Evolutionary conservation across 2,113 vertebrate species (phyloP).

Genomic region (Murina feae): DNA sequence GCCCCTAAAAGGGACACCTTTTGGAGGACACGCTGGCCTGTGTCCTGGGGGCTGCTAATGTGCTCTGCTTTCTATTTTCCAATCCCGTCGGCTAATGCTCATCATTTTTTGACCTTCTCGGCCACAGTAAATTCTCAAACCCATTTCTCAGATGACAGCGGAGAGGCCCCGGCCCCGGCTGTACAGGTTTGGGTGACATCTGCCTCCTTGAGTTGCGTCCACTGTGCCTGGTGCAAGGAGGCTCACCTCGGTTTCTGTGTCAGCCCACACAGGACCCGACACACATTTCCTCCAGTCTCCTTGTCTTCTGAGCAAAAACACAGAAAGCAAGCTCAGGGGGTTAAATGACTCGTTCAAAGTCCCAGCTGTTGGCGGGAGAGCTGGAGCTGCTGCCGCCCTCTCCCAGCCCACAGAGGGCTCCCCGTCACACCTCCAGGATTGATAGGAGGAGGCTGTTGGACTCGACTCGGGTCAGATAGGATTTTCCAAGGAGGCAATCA

Average conservation of each 20-base stretch:
- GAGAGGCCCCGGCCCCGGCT: neutral
- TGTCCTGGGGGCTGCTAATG: constrained; percentile 17
- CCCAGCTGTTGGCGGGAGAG: neutral
- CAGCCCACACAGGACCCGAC: neutral
- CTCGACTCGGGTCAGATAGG: no score
- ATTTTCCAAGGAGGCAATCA: neutral
- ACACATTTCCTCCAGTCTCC: neutral
- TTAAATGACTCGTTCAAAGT: neutral
- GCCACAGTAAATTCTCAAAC: constrained; percentile 9
- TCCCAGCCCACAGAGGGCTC: neutral
- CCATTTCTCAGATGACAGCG: neutral
- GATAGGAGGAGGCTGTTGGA: neutral
- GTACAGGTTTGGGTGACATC: neutral
- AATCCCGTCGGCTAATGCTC: constrained; percentile 10
- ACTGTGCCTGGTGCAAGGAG: neutral
- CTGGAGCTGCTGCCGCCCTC: accelerated
- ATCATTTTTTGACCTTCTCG: constrained; percentile 29
- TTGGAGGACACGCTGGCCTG: neutral
- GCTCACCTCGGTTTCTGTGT: neutral
- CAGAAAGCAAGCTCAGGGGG: neutral
- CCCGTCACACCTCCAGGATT: neutral
- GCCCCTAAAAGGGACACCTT: neutral
- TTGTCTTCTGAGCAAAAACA: neutral
- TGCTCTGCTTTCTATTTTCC: constrained; percentile 23
- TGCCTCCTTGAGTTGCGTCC: neutral